These are phyloP conservation scores for Eristalinus aeneus DNA, from an alignment of 2,888 invertebrate genomes.

Conservation along the genomic window DNA sequence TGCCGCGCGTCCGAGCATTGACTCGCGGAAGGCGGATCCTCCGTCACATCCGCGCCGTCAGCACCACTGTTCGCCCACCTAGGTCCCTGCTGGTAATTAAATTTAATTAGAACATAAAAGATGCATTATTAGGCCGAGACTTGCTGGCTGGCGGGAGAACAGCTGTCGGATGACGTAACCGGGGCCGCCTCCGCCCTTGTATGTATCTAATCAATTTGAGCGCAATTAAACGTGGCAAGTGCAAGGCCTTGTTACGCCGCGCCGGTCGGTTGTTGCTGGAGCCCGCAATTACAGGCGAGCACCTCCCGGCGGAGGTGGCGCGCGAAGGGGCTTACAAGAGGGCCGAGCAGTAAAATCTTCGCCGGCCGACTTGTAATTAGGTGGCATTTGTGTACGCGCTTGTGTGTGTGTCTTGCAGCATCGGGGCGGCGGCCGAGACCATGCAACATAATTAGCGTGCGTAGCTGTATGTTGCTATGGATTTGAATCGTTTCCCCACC, in stretches of 20 bases:
- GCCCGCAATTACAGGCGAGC: slow-evolving; percentile 21
- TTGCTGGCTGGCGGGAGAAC: not conserved
- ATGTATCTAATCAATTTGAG: slow-evolving; percentile 45
- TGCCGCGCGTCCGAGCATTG: slow-evolving; percentile 19
- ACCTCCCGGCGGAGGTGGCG: not conserved
- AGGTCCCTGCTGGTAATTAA: slow-evolving; percentile 33
- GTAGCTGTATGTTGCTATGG: slow-evolving; percentile 18
- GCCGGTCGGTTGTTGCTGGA: not conserved
- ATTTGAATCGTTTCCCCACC: not conserved
- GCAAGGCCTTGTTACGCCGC: slow-evolving; percentile 1
- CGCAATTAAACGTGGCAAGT: slow-evolving; percentile 30
- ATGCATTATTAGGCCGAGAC: slow-evolving; percentile 51
- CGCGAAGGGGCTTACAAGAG: slow-evolving; percentile 25
- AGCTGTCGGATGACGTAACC: not conserved
- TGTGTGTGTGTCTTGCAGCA: not conserved
- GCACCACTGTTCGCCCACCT: not conserved
- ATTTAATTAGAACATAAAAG: slow-evolving; percentile 69
- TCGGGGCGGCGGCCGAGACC: not conserved
- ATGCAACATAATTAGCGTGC: slow-evolving; percentile 36
- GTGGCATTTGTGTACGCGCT: slow-evolving; percentile 4
- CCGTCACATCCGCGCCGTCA: not conserved
- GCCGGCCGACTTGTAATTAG: slow-evolving; percentile 53
- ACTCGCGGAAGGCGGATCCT: slow-evolving; percentile 20
- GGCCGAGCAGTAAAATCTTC: not conserved
- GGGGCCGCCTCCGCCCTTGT: slow-evolving; percentile 21